A percentile compares a stretch with the other conserved stretches of the same genome.
Conservation (phyloP, 2,888 invertebrate species). For the Imbricaverruca yamaguchii region DNA sequence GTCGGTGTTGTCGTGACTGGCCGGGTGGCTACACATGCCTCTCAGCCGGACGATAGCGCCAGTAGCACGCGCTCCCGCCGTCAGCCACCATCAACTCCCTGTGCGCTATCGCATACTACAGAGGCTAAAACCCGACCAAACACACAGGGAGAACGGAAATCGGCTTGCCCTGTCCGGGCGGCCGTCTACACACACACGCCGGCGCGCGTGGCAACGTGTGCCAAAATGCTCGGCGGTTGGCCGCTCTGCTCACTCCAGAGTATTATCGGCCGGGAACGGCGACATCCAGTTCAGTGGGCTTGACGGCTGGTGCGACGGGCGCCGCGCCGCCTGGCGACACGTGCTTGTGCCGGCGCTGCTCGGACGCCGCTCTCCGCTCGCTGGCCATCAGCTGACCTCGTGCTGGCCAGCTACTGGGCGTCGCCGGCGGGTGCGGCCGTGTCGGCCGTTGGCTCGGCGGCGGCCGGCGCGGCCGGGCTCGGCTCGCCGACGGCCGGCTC, state of each 20-base stretch:
- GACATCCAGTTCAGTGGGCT: too few species aligned
- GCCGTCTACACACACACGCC: neutral
- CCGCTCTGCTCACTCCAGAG: neutral
- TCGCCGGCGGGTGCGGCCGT: neutral
- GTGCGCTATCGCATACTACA: neutral
- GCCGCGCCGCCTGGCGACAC: neutral
- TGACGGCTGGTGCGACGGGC: neutral
- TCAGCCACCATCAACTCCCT: neutral
- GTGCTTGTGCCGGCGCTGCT: neutral
- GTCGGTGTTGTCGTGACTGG: neutral
- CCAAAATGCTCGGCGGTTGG: neutral
- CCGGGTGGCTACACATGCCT: neutral
- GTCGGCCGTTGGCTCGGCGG: neutral
- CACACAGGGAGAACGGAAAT: conserved; percentile 21
- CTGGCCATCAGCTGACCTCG: neutral
- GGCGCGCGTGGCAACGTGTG: neutral
- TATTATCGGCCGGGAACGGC: neutral
- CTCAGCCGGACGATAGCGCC: neutral
- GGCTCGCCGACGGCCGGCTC: neutral
- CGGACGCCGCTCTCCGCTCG: neutral
- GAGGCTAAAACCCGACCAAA: conserved; percentile 20
- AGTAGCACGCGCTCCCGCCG: too few species aligned
- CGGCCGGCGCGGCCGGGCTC: neutral
- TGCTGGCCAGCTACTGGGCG: neutral
- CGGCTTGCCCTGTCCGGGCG: neutral